Evolutionary conservation across 2,888 invertebrate genomes (phyloP), one percentile per base, ranked within the genome.

Genomic region (Nyleta sp.): DNA sequence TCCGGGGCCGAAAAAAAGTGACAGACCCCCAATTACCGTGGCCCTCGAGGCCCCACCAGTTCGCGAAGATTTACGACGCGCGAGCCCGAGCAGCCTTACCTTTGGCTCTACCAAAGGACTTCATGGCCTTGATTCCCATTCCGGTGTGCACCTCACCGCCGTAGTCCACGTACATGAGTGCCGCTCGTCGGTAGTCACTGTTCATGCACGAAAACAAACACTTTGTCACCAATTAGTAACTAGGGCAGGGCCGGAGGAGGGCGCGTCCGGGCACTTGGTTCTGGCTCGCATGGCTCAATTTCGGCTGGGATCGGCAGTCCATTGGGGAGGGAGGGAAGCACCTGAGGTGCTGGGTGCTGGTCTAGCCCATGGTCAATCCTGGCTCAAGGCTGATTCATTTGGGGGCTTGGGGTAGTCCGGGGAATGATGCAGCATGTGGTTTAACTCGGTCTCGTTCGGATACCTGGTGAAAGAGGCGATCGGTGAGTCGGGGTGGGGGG

Each of bases 51-150:
- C 52, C 18, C 8, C 33, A 18, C 6, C 48, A 35, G 48, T 70
- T 59, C 22, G 44, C 13, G 11, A 28, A 65, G 73, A 46, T 44
- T 64, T 74, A 67, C 67, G 67, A 53, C 42, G 35, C 59, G 15
- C 28, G 46, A 31, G 52, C 40, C 48, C 38, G 50, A 38, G 48
- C 50, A 77, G 59, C 76, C 92, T 92, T 92, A 95, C 95, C 95
- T 95, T 95, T 95, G 91, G 95, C 94, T 94, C 95, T 95, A 93
- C 94, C 95, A 93, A 95, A 95, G 93, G 95, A 95, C 94, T 95
- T 95, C 95, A 95, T 95, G 92, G 94, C 93, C 94, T 95, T 95
- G 94, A 95, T 95, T 95, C 95, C 95, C 95, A 96, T 95, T 93
- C 95, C 95, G 92, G 91, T 91, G 91, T 91, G 91, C 85, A 91